phyloP scores from a whole-genome alignment of 2,113 vertebrate species.

The Atherinomorus stipes region DNA sequence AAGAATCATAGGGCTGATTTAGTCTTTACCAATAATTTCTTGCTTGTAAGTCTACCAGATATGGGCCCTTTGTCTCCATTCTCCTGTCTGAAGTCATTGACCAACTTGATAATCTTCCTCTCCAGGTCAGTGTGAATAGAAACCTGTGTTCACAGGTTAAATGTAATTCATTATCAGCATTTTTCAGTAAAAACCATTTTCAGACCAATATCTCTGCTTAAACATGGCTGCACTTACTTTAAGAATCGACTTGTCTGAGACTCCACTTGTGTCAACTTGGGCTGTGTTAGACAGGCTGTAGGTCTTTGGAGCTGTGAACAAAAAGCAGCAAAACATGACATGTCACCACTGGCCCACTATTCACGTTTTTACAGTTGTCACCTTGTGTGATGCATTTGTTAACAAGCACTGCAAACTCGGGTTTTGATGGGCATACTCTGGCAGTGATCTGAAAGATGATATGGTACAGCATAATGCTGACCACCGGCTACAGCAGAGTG shows the following conservation, averaged over 20 bases:
- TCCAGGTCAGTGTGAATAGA: slow-evolving; percentile 91
- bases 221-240: slow-evolving; percentile 80
- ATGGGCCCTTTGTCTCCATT: slow-evolving; percentile 88
- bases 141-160: slow-evolving; percentile 81
- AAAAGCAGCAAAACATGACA: background rate
- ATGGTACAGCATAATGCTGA: background rate
- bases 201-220: background rate
- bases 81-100: slow-evolving; percentile 93
- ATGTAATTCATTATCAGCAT: background rate
- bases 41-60: slow-evolving; percentile 93
- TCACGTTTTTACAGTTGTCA: background rate
- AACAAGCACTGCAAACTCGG: background rate
- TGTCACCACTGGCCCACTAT: background rate
- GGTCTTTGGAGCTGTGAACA: slow-evolving; percentile 90
- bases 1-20: background rate
- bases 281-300: slow-evolving; percentile 89
- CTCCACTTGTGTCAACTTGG: slow-evolving; percentile 82
- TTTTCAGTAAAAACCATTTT: background rate
- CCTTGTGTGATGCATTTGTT: background rate
- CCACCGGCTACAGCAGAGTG: background rate
- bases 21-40: slow-evolving; percentile 92
- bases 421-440: background rate
- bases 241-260: slow-evolving; percentile 91
- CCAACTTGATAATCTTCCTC: slow-evolving; percentile 92
- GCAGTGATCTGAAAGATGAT: background rate